Base-by-base conservation (phyloP, 2,113 vertebrate species). In the Nerophis lumbriciformis region DNA sequence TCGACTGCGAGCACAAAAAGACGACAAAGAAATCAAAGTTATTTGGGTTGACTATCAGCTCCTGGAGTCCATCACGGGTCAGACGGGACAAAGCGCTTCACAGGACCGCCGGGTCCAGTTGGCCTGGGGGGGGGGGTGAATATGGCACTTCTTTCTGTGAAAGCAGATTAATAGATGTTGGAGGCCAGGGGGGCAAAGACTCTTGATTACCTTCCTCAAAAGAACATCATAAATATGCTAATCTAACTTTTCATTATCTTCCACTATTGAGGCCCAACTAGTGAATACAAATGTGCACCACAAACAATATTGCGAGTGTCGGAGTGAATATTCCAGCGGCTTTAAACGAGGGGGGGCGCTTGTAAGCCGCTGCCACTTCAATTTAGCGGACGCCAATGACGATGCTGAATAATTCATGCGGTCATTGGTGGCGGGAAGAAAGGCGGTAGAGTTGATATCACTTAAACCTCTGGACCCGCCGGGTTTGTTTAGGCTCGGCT, bases 1-100 rank as follows among this genome's bases (percentile, higher is more conserved):
- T 95, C 88, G 83, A 93, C 92, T 90, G 90, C 78, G 90, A 81
- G 87, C 53, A 80, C 68, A 72, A 83, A 74, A 55, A 62, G 59
- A 77, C 69, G 61, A 73, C 66, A 16, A 10, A 36, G 54, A 57
- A n/a, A 6, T 6, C 7, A 13, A 37, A 51, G 49, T 19, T 45
- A 21, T 21, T 35, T 5, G 13, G 14, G 52, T 1, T 15, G 3
- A 55, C 16, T 36, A 5, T n/a, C 53, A 14, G 35, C 53, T 39
- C 38, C 8, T 55, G 35, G 52, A 28, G 28, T 39, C 7, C 35
- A 15, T 15, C 35, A n/a, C 11, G 54, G 16, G 55, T 57, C 55
- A 57, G 55, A 28, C n/a, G 64, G 69, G 59, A 48, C 28, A 28
- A 48, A 75, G 72, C 1, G 59, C 64, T 75, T 78, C 79, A 80